Evolutionary conservation across 2,113 vertebrate species (phyloP).

Genomic region (Thunnus thynnus): DNA sequence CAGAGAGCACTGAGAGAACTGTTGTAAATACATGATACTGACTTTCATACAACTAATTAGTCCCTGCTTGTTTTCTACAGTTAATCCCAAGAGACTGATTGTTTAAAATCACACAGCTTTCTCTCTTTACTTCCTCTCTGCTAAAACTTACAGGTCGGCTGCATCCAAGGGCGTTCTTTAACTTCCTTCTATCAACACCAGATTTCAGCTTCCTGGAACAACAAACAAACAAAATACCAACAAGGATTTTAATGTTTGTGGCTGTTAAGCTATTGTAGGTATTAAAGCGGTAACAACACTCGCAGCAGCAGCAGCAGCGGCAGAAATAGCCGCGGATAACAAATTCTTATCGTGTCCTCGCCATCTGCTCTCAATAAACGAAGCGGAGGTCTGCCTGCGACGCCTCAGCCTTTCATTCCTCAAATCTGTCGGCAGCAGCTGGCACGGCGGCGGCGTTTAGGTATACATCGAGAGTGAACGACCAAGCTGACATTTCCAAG

Average conservation of each 20-base stretch:
- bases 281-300: conserved; percentile 19
- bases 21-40: conserved; percentile 42
- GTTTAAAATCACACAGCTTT: background rate
- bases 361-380: conserved; percentile 80
- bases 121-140: background rate
- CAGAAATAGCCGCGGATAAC: conserved; percentile 45
- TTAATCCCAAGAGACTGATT: conserved; percentile 15
- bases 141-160: background rate
- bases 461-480: conserved; percentile 10
- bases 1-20: conserved; percentile 19
- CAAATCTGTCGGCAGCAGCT: conserved; percentile 77
- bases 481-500: conserved; percentile 51
- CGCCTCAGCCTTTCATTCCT: conserved; percentile 68
- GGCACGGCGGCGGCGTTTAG: conserved; percentile 10
- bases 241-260: conserved; percentile 54
- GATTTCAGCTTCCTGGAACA: conserved; percentile 4
- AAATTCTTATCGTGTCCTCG: conserved; percentile 65
- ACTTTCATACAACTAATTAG: conserved; percentile 49
- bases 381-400: conserved; percentile 54
- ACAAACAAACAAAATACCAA: conserved; percentile 39
- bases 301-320: conserved; percentile 34
- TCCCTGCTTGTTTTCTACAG: conserved; percentile 29
- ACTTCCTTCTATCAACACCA: conserved; percentile 1
- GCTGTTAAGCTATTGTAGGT: no score
- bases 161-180: conserved; percentile 21